Percentiles rank a stretch among this genome's conserved stretches.
Evolutionary conservation across 2,797 vertebrate species (phyloP).

Genomic region (Gymnopithys bicolor): DNA sequence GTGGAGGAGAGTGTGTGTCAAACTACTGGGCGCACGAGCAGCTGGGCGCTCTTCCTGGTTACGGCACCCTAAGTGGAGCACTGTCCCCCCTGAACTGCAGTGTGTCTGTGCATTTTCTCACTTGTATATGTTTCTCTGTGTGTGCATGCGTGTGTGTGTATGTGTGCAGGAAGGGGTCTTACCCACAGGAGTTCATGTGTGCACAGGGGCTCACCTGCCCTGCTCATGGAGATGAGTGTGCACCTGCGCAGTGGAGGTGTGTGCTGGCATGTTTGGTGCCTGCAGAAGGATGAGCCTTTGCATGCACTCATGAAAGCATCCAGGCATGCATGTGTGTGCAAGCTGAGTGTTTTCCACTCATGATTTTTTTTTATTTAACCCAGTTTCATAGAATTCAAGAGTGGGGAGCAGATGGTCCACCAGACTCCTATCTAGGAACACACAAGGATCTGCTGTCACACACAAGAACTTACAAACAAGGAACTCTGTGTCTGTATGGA

Average conservation of each 20-base stretch:
- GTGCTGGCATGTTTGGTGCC: too few species aligned
- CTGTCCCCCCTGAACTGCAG: accelerated
- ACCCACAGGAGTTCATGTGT: accelerated
- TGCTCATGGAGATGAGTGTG: accelerated
- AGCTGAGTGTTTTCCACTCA: not conserved
- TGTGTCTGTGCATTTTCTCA: not conserved
- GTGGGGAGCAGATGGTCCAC: not conserved
- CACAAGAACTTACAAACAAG: not conserved
- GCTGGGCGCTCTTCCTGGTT: not conserved
- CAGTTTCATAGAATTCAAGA: not conserved
- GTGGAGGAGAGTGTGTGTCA: accelerated
- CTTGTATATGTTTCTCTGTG: accelerated
- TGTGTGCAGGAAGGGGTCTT: accelerated
- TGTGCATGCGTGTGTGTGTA: too few species aligned
- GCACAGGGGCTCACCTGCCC: accelerated
- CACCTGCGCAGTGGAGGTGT: accelerated
- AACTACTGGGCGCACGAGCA: accelerated
- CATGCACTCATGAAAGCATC: not conserved
- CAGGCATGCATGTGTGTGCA: accelerated
- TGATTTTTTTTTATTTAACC: not conserved
- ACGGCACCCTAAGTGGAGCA: accelerated
- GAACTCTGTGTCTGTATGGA: not conserved
- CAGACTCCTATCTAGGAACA: not conserved
- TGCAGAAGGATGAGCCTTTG: too few species aligned
- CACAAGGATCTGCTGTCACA: not conserved